Percentiles rank a stretch among this genome's conserved stretches.
Evolutionary conservation across 2,888 invertebrate species (phyloP).

Genomic region (Prenolepis imparis): DNA sequence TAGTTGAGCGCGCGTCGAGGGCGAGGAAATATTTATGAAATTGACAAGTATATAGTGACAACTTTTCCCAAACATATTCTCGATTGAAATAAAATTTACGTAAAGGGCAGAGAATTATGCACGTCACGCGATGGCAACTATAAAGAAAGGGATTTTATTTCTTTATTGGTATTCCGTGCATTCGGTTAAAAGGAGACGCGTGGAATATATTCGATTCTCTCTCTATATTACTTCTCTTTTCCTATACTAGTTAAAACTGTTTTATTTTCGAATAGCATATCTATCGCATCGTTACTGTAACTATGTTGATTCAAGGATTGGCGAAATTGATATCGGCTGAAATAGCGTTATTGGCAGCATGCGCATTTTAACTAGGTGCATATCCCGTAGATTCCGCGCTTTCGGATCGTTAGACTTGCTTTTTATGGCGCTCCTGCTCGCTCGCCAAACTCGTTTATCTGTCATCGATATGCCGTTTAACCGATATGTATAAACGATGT

Average conservation of each 20-base stretch:
- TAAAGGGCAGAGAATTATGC: background rate
- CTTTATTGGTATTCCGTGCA: background rate
- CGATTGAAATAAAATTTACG: background rate
- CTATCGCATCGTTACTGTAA: constrained; percentile 19
- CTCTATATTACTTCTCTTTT: background rate
- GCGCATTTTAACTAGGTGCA: constrained; percentile 23
- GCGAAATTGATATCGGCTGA: constrained; percentile 48
- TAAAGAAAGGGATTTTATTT: background rate
- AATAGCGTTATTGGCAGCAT: constrained; percentile 45
- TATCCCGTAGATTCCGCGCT: constrained; percentile 45
- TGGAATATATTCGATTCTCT: background rate
- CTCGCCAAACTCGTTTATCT: constrained; percentile 61
- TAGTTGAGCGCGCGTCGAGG: background rate
- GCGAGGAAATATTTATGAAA: background rate
- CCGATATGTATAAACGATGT: constrained; percentile 18
- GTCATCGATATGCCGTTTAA: constrained; percentile 30
- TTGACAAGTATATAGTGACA: background rate
- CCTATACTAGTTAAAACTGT: constrained; percentile 29
- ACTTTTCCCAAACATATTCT: background rate
- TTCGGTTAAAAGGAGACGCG: background rate
- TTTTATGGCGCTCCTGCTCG: constrained; percentile 41
- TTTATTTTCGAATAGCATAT: constrained; percentile 32
- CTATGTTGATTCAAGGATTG: constrained; percentile 22
- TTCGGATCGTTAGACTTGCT: constrained; percentile 47
- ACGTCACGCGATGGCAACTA: background rate